Evolutionary conservation across 2,888 invertebrate species (phyloP), one percentile per base, ranked within the genome.

Genomic region (Rotaria socialis): DNA sequence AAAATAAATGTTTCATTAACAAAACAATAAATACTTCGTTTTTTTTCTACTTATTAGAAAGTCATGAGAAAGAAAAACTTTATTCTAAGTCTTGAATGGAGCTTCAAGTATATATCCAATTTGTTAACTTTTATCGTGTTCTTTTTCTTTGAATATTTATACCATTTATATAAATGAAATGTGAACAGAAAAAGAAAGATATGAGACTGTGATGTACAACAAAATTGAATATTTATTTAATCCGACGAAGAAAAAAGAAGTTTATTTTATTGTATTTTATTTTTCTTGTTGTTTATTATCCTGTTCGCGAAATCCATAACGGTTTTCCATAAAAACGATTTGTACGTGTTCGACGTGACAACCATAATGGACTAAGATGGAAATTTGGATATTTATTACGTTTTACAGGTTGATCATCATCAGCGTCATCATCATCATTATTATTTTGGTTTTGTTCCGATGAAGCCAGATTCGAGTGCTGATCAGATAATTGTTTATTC

Each of bases 361-460:
- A 80, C 80, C 80, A 80, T 80, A 80, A 80, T 80, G 80, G 80
- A 10, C 80, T 80, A 41, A 80, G 7, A 47, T 80, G 47, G 47
- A 80, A 80, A 80, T 80, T 80, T 43, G 80, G 80, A 80, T 47
- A 80, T 80, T 47, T 80, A 80, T 80, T 80, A 47, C 80, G 80
- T 47, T 80, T 80, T 19, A 35, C 24, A 16, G 19, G 5, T 6
- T 47, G 19, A 80, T 80, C 22, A 47, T 47, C 43, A 47, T 47
- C 24, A 14, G 47, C 80, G 2, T 67, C 67, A 27, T 67, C 67
- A 67, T 67, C 67, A 67, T 67, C 6, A 80, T 24, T 5, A 47
- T 47, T 22, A 47, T 80, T 67, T 67, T 19, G 27, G 14, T 67
- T 14, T 43, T 47, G 14, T 80, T 43, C 41, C 24, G 10, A n/a